Evolutionary conservation across 1,140 invertebrate genomes (phyloP).

Genomic region (Drosophila sproati): DNA sequence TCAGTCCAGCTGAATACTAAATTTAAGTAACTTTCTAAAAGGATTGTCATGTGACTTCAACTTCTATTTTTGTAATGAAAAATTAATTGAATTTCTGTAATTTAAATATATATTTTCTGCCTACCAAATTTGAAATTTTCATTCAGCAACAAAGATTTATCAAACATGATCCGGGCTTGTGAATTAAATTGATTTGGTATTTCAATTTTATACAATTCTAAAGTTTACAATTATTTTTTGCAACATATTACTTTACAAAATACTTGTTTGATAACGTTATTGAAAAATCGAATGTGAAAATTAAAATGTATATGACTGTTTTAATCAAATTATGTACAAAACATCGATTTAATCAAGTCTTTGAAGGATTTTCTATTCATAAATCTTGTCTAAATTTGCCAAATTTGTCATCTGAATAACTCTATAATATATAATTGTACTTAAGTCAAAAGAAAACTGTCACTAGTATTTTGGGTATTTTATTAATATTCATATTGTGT

Average conservation of each 20-base stretch:
- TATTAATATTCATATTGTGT: too few species aligned
- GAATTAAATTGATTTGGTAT: neutral
- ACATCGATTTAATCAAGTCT: too few species aligned
- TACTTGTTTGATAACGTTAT: too few species aligned
- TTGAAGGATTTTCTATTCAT: too few species aligned
- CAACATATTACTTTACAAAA: neutral
- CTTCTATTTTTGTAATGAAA: neutral
- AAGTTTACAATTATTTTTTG: neutral
- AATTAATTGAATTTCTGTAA: conserved; percentile 4
- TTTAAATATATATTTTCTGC: conserved; percentile 3
- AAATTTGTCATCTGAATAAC: too few species aligned
- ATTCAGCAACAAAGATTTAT: neutral
- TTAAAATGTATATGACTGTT: too few species aligned
- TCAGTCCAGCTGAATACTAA: neutral
- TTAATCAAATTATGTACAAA: too few species aligned
- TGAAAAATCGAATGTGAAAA: too few species aligned
- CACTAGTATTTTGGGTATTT: too few species aligned
- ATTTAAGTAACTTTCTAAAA: neutral
- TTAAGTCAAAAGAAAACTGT: too few species aligned
- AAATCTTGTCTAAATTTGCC: too few species aligned
- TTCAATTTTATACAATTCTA: neutral
- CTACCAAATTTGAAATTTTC: neutral
- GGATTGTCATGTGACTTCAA: conserved; percentile 2
- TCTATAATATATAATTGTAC: too few species aligned
- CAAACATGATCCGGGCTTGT: neutral